Percentiles rank a stretch among this genome's conserved stretches.
Conservation (phyloP, 2,888 invertebrate species). For the Eurytoma californica region DNA sequence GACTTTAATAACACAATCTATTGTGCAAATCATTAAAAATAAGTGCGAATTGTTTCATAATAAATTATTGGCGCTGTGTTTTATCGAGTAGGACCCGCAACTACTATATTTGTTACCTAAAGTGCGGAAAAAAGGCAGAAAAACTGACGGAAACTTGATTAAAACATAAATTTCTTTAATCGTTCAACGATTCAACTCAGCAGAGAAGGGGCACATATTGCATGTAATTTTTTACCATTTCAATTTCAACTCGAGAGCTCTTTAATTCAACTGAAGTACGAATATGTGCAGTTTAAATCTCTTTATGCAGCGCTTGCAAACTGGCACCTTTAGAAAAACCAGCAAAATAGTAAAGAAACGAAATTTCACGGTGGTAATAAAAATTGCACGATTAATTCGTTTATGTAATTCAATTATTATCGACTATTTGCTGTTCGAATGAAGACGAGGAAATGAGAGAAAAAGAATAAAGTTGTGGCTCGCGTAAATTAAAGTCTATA, state of each 20-base stretch:
- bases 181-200: neutral
- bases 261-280: conserved; percentile 62
- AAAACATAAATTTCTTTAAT: conserved; percentile 44
- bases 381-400: neutral
- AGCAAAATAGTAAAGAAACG: neutral
- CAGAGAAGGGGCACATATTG: conserved; percentile 27
- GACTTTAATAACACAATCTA: too few relatives aligned
- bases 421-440: neutral
- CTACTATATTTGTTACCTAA: conserved; percentile 2
- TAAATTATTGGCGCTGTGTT: too few relatives aligned
- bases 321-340: too few relatives aligned
- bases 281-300: conserved; percentile 57
- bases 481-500: conserved; percentile 7
- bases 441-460: neutral
- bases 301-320: neutral
- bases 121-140: neutral
- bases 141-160: conserved; percentile 10
- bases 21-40: too few relatives aligned
- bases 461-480: neutral
- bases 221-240: conserved; percentile 2
- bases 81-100: too few relatives aligned
- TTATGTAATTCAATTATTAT: conserved; percentile 7
- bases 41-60: too few relatives aligned
- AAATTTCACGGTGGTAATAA: neutral
- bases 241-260: conserved; percentile 21